A percentile compares a stretch with the other conserved stretches of the same genome.
Conservation (phyloP, 2,888 invertebrate species). For the Phortica magna region DNA sequence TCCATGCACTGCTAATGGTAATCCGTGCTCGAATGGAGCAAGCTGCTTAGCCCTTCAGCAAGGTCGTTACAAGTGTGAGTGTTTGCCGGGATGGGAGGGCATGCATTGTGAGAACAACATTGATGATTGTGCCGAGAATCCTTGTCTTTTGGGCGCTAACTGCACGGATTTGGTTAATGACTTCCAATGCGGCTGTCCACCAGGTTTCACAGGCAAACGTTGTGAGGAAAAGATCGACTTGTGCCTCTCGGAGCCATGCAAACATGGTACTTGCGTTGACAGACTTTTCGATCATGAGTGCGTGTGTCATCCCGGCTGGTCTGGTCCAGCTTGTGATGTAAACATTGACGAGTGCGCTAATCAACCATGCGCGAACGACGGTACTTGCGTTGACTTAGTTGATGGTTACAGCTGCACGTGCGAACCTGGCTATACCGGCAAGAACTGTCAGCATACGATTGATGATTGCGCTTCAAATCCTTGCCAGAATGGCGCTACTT, state of each 20-base stretch:
- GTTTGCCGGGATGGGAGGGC: slow-evolving; percentile 98
- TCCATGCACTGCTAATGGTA: slow-evolving; percentile 92
- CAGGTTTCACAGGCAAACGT: slow-evolving; percentile 96
- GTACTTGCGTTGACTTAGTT: slow-evolving; percentile 92
- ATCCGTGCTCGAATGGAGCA: slow-evolving; percentile 94
- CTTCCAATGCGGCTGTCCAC: slow-evolving; percentile 94
- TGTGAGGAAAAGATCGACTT: slow-evolving; percentile 97
- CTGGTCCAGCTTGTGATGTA: slow-evolving; percentile 89
- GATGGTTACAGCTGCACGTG: slow-evolving; percentile 92
- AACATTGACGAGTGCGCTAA: slow-evolving; percentile 94
- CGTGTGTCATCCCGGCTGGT: slow-evolving; percentile 95
- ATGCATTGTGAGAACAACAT: slow-evolving; percentile 95
- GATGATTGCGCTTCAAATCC: slow-evolving; percentile 94
- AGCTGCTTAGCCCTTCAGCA: slow-evolving; percentile 93
- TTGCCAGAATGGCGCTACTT: slow-evolving; percentile 94
- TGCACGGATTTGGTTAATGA: slow-evolving; percentile 97
- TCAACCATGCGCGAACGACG: slow-evolving; percentile 94
- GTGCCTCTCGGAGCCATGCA: slow-evolving; percentile 93
- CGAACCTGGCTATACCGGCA: slow-evolving; percentile 96
- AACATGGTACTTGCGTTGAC: slow-evolving; percentile 95
- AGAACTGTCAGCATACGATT: slow-evolving; percentile 93
- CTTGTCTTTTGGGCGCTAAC: slow-evolving; percentile 92
- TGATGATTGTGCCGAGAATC: slow-evolving; percentile 95
- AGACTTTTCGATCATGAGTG: slow-evolving; percentile 91
- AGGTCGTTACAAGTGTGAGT: slow-evolving; percentile 96